phyloP scores from a whole-genome alignment of 2,797 vertebrate genomes.

The Arremon aurantiirostris region DNA sequence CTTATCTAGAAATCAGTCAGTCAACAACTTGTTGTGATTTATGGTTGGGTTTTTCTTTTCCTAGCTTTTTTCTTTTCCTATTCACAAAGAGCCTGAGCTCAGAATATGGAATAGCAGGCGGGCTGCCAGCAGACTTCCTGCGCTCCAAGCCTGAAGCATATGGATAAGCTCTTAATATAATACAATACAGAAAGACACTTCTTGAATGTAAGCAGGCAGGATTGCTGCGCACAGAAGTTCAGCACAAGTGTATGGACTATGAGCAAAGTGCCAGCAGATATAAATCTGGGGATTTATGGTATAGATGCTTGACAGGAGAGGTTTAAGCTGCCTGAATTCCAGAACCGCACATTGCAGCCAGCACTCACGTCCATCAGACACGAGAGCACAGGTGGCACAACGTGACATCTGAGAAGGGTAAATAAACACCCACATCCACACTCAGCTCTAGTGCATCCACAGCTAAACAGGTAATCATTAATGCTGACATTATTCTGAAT shows the following conservation, averaged over 20 bases:
- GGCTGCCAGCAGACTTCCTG: slow-evolving; percentile 40
- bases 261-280: slow-evolving; percentile 5
- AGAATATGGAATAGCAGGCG: background rate
- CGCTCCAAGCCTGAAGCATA: background rate
- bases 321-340: background rate
- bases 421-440: background rate
- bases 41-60: background rate
- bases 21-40: background rate
- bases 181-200: background rate
- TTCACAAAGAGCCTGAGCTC: background rate
- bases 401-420: background rate
- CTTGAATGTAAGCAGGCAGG: background rate
- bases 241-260: background rate
- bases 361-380: rapidly evolving
- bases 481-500: background rate
- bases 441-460: background rate
- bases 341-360: background rate
- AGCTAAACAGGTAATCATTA: background rate
- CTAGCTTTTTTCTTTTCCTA: background rate
- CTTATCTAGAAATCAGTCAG: background rate
- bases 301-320: background rate
- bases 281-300: background rate
- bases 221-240: background rate
- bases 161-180: slow-evolving; percentile 35
- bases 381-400: background rate